Evolutionary conservation across 2,113 vertebrate species (phyloP), one percentile per base, ranked within the genome.

Genomic region (Epinephelus lanceolatus): DNA sequence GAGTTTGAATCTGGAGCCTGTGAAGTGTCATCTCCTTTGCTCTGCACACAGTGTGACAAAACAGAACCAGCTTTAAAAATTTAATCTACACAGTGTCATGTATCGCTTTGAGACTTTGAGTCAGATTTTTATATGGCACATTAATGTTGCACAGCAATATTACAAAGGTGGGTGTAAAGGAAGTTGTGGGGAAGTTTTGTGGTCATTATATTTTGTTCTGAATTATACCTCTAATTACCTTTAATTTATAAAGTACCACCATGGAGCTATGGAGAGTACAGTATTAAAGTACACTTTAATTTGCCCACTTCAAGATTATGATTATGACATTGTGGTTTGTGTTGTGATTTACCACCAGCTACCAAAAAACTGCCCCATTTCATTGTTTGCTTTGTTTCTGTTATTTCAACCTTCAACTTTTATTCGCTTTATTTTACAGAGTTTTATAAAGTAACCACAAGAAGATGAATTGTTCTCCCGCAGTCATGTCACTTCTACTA

Each of bases 121-220:
- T 53, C 17, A 51, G 21, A n/a, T 71, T 40, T 15, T 62, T 11
- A 14, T 27, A 6, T 86, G 30, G 21, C 17, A 52, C 25, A n/a
- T 72, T 68, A 15, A 62, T n/a, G 40, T 71, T 72, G 69, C 33
- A 71, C 7, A 69, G 45, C 49, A 65, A 9, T 33, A 47, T 62
- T 76, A 45, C 40, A 42, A 62, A 52, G 25, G 15, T 59, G 12
- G 25, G 6, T 40, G 4, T 30, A n/a, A 45, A 61, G 62, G 63
- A 53, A 19, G 56, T 59, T 81, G 19, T 78, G 53, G 30, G 40
- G 51, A 75, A n/a, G 62, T 70, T 80, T 27, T 65, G 51, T 42
- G 11, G 21, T 56, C 37, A 49, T 17, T 68, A 1, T 63, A 40
- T 66, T 33, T 72, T 49, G 60, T 71, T 40, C 17, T 71, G 25